A percentile compares a stretch with the other conserved stretches of the same genome.
phyloP scores from a whole-genome alignment of 1,140 invertebrate genomes.

The Trissolcus basalis region DNA sequence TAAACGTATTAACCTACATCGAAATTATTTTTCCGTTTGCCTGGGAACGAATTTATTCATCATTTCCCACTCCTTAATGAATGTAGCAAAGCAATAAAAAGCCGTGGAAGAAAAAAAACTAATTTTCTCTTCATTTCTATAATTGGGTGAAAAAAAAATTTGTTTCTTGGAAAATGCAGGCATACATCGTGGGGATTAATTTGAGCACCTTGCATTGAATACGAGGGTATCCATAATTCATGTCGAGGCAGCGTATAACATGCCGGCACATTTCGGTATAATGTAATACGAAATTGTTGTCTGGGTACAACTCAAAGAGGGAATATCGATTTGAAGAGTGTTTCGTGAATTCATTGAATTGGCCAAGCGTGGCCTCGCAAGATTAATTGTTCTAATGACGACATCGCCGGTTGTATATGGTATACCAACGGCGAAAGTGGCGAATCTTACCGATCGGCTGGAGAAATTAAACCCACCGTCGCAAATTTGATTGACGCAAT shows the following conservation, averaged over 20 bases:
- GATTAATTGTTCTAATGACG: conserved; percentile 35
- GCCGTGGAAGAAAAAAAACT: no score
- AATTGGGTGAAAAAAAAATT: no score
- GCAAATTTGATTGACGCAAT: conserved; percentile 28
- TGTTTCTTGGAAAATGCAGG: no score
- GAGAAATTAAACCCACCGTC: conserved; percentile 16
- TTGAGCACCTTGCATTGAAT: neutral
- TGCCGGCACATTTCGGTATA: conserved; percentile 21
- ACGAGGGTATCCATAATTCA: conserved; percentile 14
- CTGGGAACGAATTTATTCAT: no score
- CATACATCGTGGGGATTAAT: neutral
- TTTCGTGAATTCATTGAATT: conserved; percentile 30
- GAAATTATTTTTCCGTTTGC: no score
- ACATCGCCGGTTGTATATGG: no score
- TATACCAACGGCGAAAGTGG: no score
- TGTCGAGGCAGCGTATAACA: conserved; percentile 14
- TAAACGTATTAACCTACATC: no score
- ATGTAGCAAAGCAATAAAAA: no score
- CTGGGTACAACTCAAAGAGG: conserved; percentile 15
- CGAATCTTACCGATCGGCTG: conserved; percentile 6
- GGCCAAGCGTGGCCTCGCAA: conserved; percentile 18
- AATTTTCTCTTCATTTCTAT: no score
- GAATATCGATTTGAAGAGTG: conserved; percentile 42
- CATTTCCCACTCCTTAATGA: no score
- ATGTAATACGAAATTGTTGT: conserved; percentile 26